These are phyloP conservation scores for Pyrgus malvae DNA, from an alignment of 2,888 invertebrate species.

Conservation along the genomic window DNA sequence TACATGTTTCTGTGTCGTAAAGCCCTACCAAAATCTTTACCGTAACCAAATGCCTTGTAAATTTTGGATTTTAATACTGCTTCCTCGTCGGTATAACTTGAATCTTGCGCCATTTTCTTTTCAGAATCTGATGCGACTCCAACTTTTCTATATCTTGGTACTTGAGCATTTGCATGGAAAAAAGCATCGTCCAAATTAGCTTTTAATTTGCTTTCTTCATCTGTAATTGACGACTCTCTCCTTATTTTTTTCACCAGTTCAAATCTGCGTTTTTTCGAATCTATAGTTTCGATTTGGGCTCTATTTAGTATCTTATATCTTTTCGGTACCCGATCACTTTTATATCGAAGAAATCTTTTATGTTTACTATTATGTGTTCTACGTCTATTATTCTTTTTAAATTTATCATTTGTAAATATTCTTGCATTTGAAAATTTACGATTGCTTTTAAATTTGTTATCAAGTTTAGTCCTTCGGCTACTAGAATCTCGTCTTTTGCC, in stretches of 20 bases:
- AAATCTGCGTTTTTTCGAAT: too few relatives aligned
- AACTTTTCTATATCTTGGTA: neutral
- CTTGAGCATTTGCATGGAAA: constrained; percentile 1
- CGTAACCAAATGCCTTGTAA: constrained; percentile 13
- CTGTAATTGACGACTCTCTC: neutral
- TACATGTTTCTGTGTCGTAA: neutral
- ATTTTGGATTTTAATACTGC: constrained; percentile 16
- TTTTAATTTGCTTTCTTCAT: constrained; percentile 4
- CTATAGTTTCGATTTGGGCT: too few relatives aligned
- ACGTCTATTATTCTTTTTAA: neutral
- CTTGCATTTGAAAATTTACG: too few relatives aligned
- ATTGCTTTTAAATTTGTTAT: neutral
- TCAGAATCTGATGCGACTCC: neutral
- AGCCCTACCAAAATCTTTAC: neutral
- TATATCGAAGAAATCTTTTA: neutral
- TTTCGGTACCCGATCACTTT: neutral
- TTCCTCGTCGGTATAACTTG: constrained; percentile 16
- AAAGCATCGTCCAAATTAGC: constrained; percentile 13
- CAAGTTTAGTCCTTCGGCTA: too few relatives aligned
- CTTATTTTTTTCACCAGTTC: neutral
- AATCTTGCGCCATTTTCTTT: neutral
- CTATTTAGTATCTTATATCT: constrained; percentile 1
- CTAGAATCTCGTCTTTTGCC: neutral
- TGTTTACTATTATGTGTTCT: neutral
- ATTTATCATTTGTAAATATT: neutral